phyloP scores from a whole-genome alignment of 1,140 invertebrate genomes.

The Hylyphantes graminicola region DNA sequence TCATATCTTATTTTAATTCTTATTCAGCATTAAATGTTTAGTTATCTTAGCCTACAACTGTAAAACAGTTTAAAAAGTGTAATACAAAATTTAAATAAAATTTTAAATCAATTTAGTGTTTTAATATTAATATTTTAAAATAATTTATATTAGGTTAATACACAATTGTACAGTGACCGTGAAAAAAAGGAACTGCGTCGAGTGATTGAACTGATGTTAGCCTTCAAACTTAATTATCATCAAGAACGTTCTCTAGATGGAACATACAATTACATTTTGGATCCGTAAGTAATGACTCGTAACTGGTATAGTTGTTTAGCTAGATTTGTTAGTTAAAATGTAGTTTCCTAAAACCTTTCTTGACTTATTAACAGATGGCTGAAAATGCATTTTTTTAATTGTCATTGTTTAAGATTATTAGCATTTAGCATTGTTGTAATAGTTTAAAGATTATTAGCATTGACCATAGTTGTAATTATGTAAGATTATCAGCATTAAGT shows the following conservation, averaged over 20 bases:
- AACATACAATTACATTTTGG: conserved; percentile 81
- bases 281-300: conserved; percentile 76
- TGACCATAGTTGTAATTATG: not conserved
- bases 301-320: not conserved
- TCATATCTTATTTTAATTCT: no score
- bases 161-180: conserved; percentile 79
- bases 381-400: not conserved
- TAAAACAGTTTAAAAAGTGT: no score
- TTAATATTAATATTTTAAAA: no score
- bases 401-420: not conserved
- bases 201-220: conserved; percentile 86
- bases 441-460: not conserved
- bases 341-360: not conserved
- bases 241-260: conserved; percentile 84
- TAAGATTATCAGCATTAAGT: not conserved
- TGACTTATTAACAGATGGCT: not conserved
- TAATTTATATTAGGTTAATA: conserved; percentile 71
- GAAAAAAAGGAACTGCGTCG: conserved; percentile 80
- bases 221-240: conserved; percentile 87
- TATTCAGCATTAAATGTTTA: no score
- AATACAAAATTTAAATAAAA: no score
- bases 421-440: not conserved
- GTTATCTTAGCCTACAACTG: no score
- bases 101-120: no score
- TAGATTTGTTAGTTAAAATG: not conserved